Evolutionary conservation across 2,888 invertebrate species (phyloP), one percentile per base, ranked within the genome.

Genomic region (Cantharis rustica): DNA sequence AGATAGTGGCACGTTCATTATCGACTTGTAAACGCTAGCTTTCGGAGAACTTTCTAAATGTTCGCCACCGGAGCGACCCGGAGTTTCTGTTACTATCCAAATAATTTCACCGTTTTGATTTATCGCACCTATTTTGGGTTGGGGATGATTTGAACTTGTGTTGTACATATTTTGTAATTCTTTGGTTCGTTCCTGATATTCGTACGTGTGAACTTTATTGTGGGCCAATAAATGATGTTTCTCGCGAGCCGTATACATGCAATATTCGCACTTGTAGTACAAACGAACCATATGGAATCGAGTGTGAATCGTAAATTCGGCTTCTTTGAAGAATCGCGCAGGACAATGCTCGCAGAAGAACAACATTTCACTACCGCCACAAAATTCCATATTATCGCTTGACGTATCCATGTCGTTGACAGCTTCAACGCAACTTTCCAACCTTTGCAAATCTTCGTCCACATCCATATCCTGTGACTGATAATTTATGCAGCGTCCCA

Each of bases 281-380:
- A 92, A 89, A 70, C 91, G 88, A 26, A 91, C 89, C 72, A 91
- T 90, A 85, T 95, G 95, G 84, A 93, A 93, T 26, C 93, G 91
- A 79, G 92, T 88, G 84, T 97, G 96, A 77, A 93, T 92, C 75
- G 91, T 90, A 73, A 95, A 89, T 86, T 96, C 96, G 83, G 91
- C 91, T 80, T 93, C 93, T 81, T 92, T 93, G 78, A 95, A 92
- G 88, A 93, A 97, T 85, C 96, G 91, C 0, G 96, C 95, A 1
- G 96, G 96, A 86, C 96, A 97, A 82, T 93, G 92, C 77, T 91
- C 90, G 86, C 96, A 97, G 85, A 95, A 95, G 84, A 20, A 66
- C 81, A 17, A 80, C 80, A 63, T 79, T 77, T 17, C 79, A 78
- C 16, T 78, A 75, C 23, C 64, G 13, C 23, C 20, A 47, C 47